Conservation (phyloP, 2,888 invertebrate species). For the Oscheius sp. region DNA sequence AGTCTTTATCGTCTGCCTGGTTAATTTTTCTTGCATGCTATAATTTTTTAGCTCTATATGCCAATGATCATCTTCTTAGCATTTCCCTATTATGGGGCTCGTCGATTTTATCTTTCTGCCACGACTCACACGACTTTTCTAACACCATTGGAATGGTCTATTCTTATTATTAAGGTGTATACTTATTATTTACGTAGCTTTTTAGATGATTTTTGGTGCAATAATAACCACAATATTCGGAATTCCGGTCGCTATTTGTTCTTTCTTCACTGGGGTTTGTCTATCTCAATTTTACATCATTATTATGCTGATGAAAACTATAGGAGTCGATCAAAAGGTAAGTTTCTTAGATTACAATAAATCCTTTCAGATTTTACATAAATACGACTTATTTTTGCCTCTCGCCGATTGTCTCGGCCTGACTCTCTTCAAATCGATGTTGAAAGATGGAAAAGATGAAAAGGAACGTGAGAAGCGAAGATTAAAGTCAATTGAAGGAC, state of each 20-base stretch:
- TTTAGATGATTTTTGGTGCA: constrained; percentile 2
- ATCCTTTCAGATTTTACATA: constrained; percentile 12
- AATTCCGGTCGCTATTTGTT: neutral
- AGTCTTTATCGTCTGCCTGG: neutral
- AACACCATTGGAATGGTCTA: constrained; percentile 4
- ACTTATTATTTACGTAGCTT: neutral
- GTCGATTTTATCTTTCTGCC: neutral
- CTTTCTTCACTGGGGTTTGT: constrained; percentile 4
- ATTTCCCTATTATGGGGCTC: constrained; percentile 4
- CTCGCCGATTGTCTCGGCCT: constrained; percentile 14
- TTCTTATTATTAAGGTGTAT: neutral
- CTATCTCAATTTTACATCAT: neutral
- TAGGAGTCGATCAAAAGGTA: neutral
- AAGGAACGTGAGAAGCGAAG: constrained; percentile 1
- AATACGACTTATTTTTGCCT: constrained; percentile 19
- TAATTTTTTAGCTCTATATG: neutral
- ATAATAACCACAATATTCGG: neutral
- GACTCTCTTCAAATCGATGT: neutral
- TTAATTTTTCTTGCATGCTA: neutral
- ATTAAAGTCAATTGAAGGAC: too few species aligned
- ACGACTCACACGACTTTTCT: neutral
- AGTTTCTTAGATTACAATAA: neutral
- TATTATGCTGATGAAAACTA: constrained; percentile 1
- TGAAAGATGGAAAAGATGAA: constrained; percentile 23
- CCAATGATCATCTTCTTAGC: constrained; percentile 5